These are phyloP conservation scores for Drosophila sordidapex DNA, from an alignment of 2,888 invertebrate genomes.

Conservation along the genomic window DNA sequence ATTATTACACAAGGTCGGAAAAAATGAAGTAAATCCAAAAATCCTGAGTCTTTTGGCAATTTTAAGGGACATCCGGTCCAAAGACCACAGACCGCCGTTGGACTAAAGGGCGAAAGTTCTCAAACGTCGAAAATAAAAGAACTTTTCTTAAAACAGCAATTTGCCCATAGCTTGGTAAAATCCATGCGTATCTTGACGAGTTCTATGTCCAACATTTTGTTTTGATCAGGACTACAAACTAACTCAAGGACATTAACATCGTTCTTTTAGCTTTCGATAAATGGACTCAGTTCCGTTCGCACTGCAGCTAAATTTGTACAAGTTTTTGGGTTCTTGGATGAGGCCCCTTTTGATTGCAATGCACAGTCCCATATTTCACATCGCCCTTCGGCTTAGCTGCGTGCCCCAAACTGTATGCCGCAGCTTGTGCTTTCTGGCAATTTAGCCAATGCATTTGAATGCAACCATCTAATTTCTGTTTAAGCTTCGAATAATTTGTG, in stretches of 20 bases:
- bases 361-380: no score
- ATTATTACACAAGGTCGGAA: neutral
- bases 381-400: neutral
- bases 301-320: neutral
- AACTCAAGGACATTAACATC: neutral
- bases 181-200: no score
- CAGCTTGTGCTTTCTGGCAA: no score
- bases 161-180: neutral
- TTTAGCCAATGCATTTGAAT: neutral
- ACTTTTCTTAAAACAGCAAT: neutral
- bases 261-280: neutral
- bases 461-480: neutral
- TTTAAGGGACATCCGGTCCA: neutral
- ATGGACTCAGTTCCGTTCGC: neutral
- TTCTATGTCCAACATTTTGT: neutral
- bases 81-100: neutral
- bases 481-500: neutral
- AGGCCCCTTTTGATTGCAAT: neutral
- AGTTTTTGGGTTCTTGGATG: neutral
- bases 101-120: neutral
- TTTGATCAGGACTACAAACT: no score
- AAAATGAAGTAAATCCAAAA: neutral
- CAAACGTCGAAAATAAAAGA: neutral
- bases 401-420: neutral
- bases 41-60: neutral